Evolutionary conservation across 1,140 invertebrate genomes (phyloP), one percentile per base, ranked within the genome.

Genomic region (Triops longicaudatus): DNA sequence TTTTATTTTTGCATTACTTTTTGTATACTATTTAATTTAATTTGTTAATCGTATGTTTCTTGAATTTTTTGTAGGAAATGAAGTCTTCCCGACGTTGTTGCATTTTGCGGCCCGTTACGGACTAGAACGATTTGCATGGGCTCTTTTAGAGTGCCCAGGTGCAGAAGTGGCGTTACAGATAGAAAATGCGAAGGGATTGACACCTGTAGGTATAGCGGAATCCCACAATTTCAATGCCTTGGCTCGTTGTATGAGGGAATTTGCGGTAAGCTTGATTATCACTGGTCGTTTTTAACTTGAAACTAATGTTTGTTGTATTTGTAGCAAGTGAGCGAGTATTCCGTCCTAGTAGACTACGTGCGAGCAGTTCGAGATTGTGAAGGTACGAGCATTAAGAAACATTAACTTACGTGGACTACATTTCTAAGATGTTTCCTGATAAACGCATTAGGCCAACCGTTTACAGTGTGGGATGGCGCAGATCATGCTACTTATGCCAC

Each of bases 31-130:
- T 28, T 73, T 4, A 41, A n/a, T 26, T 73, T n/a, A n/a, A n/a
- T n/a, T n/a, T n/a, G n/a, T n/a, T n/a, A n/a, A n/a, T n/a, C n/a
- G n/a, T n/a, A n/a, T n/a, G n/a, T n/a, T n/a, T n/a, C n/a, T n/a
- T n/a, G n/a, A n/a, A n/a, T 77, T 37, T 43, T 73, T 31, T 73
- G 9, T 43, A 91, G 91, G 89, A 82, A 87, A 89, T 26, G 92
- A 94, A 82, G 92, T 95, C 81, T 91, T 92, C 81, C 94, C 94
- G 1, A 96, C 93, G 0, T 83, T 96, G 27, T 85, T 97, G 9
- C 94, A 97, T 82, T 96, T 95, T 83, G 91, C 93, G 0, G 93
- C 93, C 0, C 88, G 90, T 75, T 94, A 93, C 83, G 94, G 94
- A 0, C 84, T 96, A 73, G 91, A 93, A 82, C 90, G 92, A 78